Evolutionary conservation across 2,888 invertebrate genomes (phyloP).

Genomic region (Aphidius colemani): DNA sequence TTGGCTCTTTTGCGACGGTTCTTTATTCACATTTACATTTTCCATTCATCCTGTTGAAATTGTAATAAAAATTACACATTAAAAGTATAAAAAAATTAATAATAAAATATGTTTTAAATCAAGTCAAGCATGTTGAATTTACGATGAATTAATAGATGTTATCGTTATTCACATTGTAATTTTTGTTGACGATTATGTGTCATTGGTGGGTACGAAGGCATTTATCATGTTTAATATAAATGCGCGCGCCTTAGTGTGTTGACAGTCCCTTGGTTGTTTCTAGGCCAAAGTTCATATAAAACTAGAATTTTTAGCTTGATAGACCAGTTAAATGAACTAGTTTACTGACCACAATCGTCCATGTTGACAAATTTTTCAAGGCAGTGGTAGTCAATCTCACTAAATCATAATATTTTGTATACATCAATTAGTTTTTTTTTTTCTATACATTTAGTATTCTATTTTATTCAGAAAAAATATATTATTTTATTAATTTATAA

Average conservation of each 20-base stretch:
- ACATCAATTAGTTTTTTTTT: not conserved
- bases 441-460: not conserved
- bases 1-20: not conserved
- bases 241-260: constrained; percentile 57
- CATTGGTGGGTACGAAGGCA: constrained; percentile 53
- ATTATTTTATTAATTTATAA: too few species aligned
- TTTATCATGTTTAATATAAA: constrained; percentile 50
- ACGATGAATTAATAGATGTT: constrained; percentile 41
- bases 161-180: constrained; percentile 51
- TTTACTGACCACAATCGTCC: constrained; percentile 57
- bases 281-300: constrained; percentile 52
- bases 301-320: constrained; percentile 46
- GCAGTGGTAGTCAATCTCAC: constrained; percentile 51
- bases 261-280: constrained; percentile 54
- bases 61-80: not conserved
- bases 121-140: not conserved
- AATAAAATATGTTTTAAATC: not conserved
- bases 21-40: not conserved
- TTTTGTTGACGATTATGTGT: constrained; percentile 53
- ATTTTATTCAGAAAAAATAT: too few species aligned
- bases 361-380: constrained; percentile 55
- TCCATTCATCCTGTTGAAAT: not conserved
- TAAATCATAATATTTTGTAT: not conserved
- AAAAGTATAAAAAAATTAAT: not conserved
- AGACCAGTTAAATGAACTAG: constrained; percentile 40